Percentiles rank a stretch among this genome's conserved stretches.
Conservation (phyloP, 2,797 vertebrate genomes). For the Melanotaenia pygmaea region DNA sequence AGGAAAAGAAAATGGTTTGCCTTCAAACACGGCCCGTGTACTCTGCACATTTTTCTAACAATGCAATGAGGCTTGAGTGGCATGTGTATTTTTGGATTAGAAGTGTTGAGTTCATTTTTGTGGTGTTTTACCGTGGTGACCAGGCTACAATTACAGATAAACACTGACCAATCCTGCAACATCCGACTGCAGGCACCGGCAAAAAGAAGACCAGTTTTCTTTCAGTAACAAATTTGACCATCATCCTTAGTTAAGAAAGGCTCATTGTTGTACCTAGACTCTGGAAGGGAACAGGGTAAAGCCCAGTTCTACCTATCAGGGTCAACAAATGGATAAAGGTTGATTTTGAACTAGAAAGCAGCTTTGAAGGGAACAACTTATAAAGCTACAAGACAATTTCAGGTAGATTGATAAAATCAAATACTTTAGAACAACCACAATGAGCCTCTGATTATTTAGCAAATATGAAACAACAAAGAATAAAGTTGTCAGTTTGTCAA, state of each 20-base stretch:
- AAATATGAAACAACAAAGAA: conserved; percentile 10
- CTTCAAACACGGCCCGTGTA: neutral
- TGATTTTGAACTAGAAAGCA: neutral
- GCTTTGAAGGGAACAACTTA: conserved; percentile 6
- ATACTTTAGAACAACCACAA: conserved; percentile 15
- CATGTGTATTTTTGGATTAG: neutral
- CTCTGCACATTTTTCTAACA: neutral
- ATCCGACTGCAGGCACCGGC: neutral
- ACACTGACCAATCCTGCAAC: neutral
- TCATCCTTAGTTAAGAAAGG: neutral
- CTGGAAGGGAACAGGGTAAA: neutral
- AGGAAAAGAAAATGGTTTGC: neutral
- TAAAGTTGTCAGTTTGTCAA: neutral
- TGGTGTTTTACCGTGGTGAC: neutral
- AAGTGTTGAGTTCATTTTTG: neutral
- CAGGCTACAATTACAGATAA: neutral
- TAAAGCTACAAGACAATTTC: neutral
- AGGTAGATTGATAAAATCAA: neutral
- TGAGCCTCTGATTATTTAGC: conserved; percentile 26
- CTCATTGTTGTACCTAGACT: neutral
- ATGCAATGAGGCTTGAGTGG: neutral
- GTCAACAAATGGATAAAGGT: neutral
- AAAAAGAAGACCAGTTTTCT: neutral
- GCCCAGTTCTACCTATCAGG: neutral
- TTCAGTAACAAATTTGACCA: neutral